A percentile compares a stretch with the other conserved stretches of the same genome.
Conservation (phyloP, 2,888 invertebrate species). For the Euplagia quadripunctaria region DNA sequence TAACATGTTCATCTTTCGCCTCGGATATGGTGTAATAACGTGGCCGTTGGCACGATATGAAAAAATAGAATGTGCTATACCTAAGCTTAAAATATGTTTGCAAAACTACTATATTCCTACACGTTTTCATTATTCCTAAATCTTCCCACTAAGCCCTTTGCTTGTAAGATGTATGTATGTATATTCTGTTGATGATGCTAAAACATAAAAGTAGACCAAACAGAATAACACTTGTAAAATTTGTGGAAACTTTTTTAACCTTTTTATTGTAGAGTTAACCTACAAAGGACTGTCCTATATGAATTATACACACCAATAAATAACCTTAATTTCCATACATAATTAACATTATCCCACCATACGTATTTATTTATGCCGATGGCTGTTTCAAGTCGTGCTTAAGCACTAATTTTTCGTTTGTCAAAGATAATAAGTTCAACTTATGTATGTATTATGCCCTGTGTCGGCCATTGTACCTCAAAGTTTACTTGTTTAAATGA, state of each 20-base stretch:
- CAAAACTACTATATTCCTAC: no score
- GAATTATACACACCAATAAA: not conserved
- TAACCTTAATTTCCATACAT: not conserved
- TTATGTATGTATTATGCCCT: not conserved
- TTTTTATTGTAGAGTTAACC: not conserved
- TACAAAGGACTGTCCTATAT: not conserved
- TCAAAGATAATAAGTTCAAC: conserved; percentile 8
- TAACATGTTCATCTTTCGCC: not conserved
- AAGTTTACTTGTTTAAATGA: not conserved
- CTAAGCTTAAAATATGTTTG: no score
- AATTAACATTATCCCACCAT: conserved; percentile 7
- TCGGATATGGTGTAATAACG: no score
- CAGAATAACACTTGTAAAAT: no score
- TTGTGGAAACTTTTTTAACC: no score
- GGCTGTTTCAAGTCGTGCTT: conserved; percentile 9
- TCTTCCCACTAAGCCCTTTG: no score
- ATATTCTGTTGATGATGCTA: no score
- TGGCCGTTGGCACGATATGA: no score
- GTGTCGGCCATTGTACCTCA: not conserved
- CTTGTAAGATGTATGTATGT: no score
- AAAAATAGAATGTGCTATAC: no score
- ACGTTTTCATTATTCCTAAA: no score
- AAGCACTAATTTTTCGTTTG: conserved; percentile 3
- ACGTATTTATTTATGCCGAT: conserved; percentile 10
- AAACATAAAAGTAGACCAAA: no score